Percentiles rank a stretch among this genome's conserved stretches.
These are phyloP conservation scores for Caradrina clavipalpis DNA, from an alignment of 2,888 invertebrate genomes.

Conservation along the genomic window DNA sequence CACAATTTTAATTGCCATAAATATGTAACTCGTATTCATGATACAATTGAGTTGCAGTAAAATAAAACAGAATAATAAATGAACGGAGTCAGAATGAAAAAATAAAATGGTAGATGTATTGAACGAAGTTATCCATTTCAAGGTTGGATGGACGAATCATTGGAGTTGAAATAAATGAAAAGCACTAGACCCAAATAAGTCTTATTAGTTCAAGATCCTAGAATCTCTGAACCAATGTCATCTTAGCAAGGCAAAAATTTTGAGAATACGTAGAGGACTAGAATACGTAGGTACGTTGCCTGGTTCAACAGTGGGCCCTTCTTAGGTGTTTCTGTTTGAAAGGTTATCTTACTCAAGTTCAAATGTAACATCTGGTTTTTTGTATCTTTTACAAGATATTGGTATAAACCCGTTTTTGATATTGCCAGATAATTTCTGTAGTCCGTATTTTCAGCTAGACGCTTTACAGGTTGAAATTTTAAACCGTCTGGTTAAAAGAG, in stretches of 20 bases:
- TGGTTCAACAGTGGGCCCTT: too few relatives aligned
- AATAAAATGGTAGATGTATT: not conserved
- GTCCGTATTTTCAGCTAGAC: not conserved
- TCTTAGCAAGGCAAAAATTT: not conserved
- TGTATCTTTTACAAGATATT: too few relatives aligned
- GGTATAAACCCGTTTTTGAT: too few relatives aligned
- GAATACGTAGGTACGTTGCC: too few relatives aligned
- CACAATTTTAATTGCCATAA: slow-evolving; percentile 46
- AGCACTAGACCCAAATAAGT: not conserved
- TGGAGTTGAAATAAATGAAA: not conserved
- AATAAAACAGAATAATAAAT: slow-evolving; percentile 31
- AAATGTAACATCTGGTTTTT: too few relatives aligned
- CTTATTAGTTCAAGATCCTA: not conserved
- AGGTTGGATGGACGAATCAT: not conserved
- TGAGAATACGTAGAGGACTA: too few relatives aligned
- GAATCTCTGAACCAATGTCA: too few relatives aligned
- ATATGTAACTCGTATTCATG: slow-evolving; percentile 32
- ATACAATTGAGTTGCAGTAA: slow-evolving; percentile 24
- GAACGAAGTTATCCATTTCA: not conserved
- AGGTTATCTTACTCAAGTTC: too few relatives aligned
- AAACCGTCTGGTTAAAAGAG: too few relatives aligned
- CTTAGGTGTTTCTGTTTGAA: too few relatives aligned
- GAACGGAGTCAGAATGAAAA: not conserved
- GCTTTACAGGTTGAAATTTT: too few relatives aligned
- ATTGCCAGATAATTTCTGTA: too few relatives aligned